Conservation (phyloP, 2,888 invertebrate genomes). For the Sympetrum striolatum region DNA sequence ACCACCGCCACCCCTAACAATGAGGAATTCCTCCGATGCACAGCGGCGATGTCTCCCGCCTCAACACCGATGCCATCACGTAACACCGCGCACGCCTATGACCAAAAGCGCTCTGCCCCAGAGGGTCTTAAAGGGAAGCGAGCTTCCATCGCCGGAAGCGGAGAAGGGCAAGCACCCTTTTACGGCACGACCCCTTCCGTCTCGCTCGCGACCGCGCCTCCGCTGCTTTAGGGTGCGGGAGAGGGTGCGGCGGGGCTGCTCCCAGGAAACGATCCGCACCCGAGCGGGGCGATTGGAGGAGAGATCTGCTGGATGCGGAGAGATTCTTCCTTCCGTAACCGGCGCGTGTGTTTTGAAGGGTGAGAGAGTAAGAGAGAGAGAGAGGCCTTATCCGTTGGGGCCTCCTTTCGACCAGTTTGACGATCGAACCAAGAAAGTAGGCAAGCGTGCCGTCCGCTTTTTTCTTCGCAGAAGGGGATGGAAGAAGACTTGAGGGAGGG, state of each 20-base stretch:
- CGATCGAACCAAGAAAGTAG: not conserved
- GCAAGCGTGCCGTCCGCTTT: not conserved
- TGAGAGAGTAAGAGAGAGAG: too few relatives aligned
- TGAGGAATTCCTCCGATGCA: not conserved
- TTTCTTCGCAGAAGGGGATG: too few relatives aligned
- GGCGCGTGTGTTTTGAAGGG: not conserved
- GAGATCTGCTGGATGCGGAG: not conserved
- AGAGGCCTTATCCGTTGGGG: not conserved
- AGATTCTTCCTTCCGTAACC: not conserved
- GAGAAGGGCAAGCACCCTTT: not conserved
- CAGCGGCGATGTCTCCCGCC: not conserved
- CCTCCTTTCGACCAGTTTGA: not conserved
- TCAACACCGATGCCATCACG: not conserved
- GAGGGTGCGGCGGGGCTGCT: not conserved
- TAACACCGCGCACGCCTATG: not conserved
- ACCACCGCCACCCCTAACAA: not conserved
- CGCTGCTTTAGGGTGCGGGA: not conserved
- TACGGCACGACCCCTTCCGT: not conserved
- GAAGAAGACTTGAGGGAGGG: too few relatives aligned
- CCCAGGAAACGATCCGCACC: not conserved
- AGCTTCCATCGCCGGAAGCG: not conserved
- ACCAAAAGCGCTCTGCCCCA: not conserved
- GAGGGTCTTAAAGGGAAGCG: not conserved
- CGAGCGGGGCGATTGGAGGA: not conserved
- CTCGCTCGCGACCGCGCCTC: not conserved